Evolutionary conservation across 2,888 invertebrate genomes (phyloP).

Genomic region (Pandemis heparana): DNA sequence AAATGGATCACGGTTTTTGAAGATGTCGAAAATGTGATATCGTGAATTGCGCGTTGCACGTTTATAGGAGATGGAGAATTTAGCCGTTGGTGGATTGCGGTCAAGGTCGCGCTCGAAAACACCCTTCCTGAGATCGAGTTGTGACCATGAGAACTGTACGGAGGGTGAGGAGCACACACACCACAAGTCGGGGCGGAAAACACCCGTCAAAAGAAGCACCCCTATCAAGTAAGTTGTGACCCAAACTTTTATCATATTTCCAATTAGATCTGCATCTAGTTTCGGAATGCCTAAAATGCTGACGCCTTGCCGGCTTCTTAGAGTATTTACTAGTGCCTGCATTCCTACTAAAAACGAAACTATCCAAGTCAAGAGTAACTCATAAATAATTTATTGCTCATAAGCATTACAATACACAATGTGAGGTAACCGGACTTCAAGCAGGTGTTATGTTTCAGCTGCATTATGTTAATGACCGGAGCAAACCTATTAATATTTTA

Average conservation of each 20-base stretch:
- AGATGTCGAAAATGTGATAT: constrained; percentile 58
- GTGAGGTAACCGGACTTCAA: constrained; percentile 23
- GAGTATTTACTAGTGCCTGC: not conserved
- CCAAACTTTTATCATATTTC: constrained; percentile 5
- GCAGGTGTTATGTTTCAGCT: constrained; percentile 41
- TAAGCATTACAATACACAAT: constrained; percentile 15
- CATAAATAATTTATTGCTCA: constrained; percentile 12
- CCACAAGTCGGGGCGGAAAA: constrained; percentile 80
- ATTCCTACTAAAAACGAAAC: constrained; percentile 4
- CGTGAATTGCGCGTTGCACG: constrained; percentile 44
- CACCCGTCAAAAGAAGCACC: constrained; percentile 78
- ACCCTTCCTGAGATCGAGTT: constrained; percentile 86
- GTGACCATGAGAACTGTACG: constrained; percentile 85
- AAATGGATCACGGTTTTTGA: constrained; percentile 56
- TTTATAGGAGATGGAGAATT: constrained; percentile 70
- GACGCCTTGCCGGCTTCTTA: not conserved
- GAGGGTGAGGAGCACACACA: constrained; percentile 83
- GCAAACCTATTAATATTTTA: constrained; percentile 7
- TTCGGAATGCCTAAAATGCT: not conserved
- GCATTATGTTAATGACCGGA: constrained; percentile 42
- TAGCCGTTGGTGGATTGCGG: constrained; percentile 84
- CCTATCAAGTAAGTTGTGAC: constrained; percentile 77
- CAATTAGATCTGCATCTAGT: not conserved
- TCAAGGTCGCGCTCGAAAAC: constrained; percentile 90
- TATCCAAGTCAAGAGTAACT: not conserved